phyloP scores from a whole-genome alignment of 1,140 invertebrate species.

The Drosophila nasuta region DNA sequence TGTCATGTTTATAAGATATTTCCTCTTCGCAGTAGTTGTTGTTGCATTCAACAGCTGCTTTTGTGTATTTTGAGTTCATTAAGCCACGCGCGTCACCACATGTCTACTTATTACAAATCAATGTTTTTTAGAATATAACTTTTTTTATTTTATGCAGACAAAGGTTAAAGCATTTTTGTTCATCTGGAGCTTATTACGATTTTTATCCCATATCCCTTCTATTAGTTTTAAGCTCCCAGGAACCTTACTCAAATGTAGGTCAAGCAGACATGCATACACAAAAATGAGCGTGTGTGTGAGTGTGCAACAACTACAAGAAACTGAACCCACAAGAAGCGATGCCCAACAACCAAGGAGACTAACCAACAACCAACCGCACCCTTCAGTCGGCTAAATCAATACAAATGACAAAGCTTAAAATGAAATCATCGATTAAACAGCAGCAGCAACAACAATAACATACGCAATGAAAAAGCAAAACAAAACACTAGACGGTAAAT shows the following conservation, averaged over 20 bases:
- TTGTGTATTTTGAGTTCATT: constrained; percentile 35
- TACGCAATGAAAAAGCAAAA: constrained; percentile 1
- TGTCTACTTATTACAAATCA: background rate
- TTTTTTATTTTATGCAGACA: constrained; percentile 2
- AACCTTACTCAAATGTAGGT: constrained; percentile 53
- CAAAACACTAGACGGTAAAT: constrained; percentile 16
- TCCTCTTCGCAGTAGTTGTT: constrained; percentile 21
- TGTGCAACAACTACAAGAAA: constrained; percentile 37
- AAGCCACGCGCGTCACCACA: constrained; percentile 15
- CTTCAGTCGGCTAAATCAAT: constrained; percentile 67
- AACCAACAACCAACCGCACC: constrained; percentile 57
- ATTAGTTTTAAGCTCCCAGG: constrained; percentile 36
- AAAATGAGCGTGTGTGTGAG: background rate
- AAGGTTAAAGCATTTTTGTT: background rate
- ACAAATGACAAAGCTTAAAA: constrained; percentile 46
- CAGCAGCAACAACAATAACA: constrained; percentile 21
- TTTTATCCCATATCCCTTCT: constrained; percentile 15
- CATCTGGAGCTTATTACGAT: constrained; percentile 2
- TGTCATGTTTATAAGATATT: constrained; percentile 33
- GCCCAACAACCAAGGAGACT: constrained; percentile 44
- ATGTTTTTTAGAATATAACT: background rate
- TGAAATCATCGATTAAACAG: constrained; percentile 76
- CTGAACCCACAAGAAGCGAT: constrained; percentile 28
- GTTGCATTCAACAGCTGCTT: constrained; percentile 33
- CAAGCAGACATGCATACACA: constrained; percentile 35